phyloP scores from a whole-genome alignment of 2,113 vertebrate genomes.

The Synodontis membranacea region DNA sequence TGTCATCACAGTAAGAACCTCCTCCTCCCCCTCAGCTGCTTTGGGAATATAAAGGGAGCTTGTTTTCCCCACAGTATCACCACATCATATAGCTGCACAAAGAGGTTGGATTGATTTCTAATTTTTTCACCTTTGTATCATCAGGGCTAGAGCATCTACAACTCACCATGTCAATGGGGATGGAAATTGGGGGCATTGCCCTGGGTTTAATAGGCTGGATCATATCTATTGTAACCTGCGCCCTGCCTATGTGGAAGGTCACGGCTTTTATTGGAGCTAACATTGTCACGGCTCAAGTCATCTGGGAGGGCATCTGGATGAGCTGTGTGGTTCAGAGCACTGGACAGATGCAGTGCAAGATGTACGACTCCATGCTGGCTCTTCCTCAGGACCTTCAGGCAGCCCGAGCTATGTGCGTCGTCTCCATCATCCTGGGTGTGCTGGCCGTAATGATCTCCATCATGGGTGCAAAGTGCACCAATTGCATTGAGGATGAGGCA shows the following conservation, averaged over 20 bases:
- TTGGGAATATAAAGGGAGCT: slow-evolving; percentile 68
- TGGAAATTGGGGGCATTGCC: slow-evolving; percentile 76
- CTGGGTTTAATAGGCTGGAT: slow-evolving; percentile 73
- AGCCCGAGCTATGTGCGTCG: slow-evolving; percentile 72
- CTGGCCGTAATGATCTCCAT: slow-evolving; percentile 72
- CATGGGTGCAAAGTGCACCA: slow-evolving; percentile 78
- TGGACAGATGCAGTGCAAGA: slow-evolving; percentile 80
- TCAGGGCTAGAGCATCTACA: not conserved
- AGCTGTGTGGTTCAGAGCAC: slow-evolving; percentile 77
- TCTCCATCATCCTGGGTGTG: slow-evolving; percentile 71
- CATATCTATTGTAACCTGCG: slow-evolving; percentile 68
- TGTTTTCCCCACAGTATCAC: slow-evolving; percentile 62
- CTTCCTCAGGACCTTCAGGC: slow-evolving; percentile 73
- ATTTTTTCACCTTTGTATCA: not conserved
- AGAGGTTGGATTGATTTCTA: not conserved
- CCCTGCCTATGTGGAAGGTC: slow-evolving; percentile 77
- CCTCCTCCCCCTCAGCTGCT: slow-evolving; percentile 61
- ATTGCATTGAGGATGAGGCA: slow-evolving; percentile 75
- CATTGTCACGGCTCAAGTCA: slow-evolving; percentile 74
- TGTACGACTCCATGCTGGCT: slow-evolving; percentile 77
- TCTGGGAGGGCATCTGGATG: slow-evolving; percentile 80
- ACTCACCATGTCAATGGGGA: slow-evolving; percentile 73
- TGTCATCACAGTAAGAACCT: slow-evolving; percentile 60
- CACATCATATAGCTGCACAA: slow-evolving; percentile 34
- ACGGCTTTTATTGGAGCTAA: slow-evolving; percentile 74